Evolutionary conservation across 2,797 vertebrate genomes (phyloP), one percentile per base, ranked within the genome.

Genomic region (Galago senegalensis): DNA sequence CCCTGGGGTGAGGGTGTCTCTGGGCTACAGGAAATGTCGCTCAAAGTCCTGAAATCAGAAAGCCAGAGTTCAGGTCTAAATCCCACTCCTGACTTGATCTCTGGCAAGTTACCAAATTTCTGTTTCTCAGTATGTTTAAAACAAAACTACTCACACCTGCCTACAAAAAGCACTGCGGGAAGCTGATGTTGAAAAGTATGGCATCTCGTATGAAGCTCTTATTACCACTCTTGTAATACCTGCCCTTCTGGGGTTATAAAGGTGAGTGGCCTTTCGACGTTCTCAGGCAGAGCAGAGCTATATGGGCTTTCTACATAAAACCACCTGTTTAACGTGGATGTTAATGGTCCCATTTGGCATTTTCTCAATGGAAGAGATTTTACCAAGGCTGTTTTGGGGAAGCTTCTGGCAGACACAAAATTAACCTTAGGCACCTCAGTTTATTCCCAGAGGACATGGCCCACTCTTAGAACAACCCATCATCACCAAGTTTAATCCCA

Each of bases 311-410:
- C 69, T 93, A 86, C 79, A 67, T 72, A 67, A 95, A 95, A 93
- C 94, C 92, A 91, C 16, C 5, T 34, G 49, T 83, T 67, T 80
- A 77, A 67, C 61, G 16, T 46, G 69, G 23, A 53, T 67, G 60
- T 58, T 82, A 75, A 87, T 56, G 53, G 49, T 89, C 70, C 58
- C n/a, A 25, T 69, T 81, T 94, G 87, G 92, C 69, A 43, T 94
- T 89, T 93, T 81, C 89, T 81, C 37, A 79, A 79, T 75, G 14
- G 67, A 92, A 87, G n/a, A 82, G 61, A 92, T 89, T 93, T 93
- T 91, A 67, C 75, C 56, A 83, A 91, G 25, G 46, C 23, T 90
- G 84, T n/a, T 94, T 86, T 89, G 89, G 65, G 89, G 77, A 94
- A 85, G 94, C 72, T 94, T 69, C 69, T 79, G 58, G 88, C 72